Percentiles rank a stretch among this genome's conserved stretches.
phyloP scores from a whole-genome alignment of 2,113 vertebrate species.

The Petaurus breviceps region DNA sequence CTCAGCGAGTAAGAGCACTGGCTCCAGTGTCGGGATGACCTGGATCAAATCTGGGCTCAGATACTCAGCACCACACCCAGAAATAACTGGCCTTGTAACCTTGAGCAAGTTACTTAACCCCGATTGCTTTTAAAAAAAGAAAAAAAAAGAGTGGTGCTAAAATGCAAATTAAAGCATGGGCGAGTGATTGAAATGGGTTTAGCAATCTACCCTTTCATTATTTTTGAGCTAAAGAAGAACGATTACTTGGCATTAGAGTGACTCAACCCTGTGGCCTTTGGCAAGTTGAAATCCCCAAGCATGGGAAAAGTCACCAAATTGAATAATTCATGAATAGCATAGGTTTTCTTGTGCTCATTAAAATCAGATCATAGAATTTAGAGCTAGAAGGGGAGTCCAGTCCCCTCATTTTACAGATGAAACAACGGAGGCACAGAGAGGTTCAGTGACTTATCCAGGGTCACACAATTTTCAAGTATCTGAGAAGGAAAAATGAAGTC shows the following conservation, averaged over 20 bases:
- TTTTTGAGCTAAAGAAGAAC: not conserved
- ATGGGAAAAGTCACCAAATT: not conserved
- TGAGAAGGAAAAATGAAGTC: not conserved
- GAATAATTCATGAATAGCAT: not conserved
- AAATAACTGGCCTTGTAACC: too few species aligned
- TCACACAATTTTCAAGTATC: not conserved
- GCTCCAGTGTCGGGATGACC: too few species aligned
- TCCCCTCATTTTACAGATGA: not conserved
- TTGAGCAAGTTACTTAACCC: too few species aligned
- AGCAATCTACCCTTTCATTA: not conserved
- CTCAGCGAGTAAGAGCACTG: too few species aligned
- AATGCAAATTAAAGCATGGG: slow-evolving; percentile 18
- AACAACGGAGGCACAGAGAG: not conserved
- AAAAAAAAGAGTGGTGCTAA: slow-evolving; percentile 43
- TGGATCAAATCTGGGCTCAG: too few species aligned
- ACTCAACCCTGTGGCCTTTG: not conserved
- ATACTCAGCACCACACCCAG: too few species aligned
- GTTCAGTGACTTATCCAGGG: not conserved
- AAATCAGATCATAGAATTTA: not conserved
- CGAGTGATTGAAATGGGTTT: not conserved
- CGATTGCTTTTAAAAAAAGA: too few species aligned
- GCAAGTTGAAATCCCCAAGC: not conserved
- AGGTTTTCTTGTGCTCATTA: not conserved
- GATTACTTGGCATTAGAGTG: not conserved
- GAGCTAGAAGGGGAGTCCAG: not conserved